phyloP scores from a whole-genome alignment of 2,113 vertebrate species.

The Narcine bancroftii region DNA sequence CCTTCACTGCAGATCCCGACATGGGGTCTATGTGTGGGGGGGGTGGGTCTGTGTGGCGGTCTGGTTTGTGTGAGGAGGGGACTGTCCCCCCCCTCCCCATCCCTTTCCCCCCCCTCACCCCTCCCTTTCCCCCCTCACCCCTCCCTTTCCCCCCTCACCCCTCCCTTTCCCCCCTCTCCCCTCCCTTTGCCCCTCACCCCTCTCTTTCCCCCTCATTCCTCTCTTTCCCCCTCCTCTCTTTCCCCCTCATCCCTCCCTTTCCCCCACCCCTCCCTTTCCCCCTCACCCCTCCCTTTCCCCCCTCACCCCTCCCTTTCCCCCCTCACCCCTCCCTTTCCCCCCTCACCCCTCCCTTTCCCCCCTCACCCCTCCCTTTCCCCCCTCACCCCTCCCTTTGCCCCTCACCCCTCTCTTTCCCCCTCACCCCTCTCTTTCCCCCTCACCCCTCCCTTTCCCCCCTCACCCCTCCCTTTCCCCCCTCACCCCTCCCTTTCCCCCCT shows the following conservation, averaged over 20 bases:
- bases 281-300: conserved; percentile 44
- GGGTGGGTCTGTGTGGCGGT: too few relatives aligned
- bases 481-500: neutral
- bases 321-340: neutral
- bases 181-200: neutral
- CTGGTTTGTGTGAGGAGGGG: too few relatives aligned
- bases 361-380: neutral
- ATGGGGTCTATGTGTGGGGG: too few relatives aligned
- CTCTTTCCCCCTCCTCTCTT: too few relatives aligned
- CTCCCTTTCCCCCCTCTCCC: neutral
- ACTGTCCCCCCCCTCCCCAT: conserved; percentile 40
- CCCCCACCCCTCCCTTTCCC: conserved; percentile 40
- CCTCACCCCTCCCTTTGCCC: too few relatives aligned
- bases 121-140: neutral
- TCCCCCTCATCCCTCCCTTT: neutral
- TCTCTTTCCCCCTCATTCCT: too few relatives aligned
- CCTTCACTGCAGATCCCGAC: too few relatives aligned
- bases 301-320: conserved; percentile 39
- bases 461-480: neutral
- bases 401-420: neutral
- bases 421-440: neutral
- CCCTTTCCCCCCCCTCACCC: too few relatives aligned
- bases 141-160: neutral
- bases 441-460: neutral
- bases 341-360: neutral